Evolutionary conservation across 2,888 invertebrate genomes (phyloP), one percentile per base, ranked within the genome.

Genomic region (Cistogaster globosa): DNA sequence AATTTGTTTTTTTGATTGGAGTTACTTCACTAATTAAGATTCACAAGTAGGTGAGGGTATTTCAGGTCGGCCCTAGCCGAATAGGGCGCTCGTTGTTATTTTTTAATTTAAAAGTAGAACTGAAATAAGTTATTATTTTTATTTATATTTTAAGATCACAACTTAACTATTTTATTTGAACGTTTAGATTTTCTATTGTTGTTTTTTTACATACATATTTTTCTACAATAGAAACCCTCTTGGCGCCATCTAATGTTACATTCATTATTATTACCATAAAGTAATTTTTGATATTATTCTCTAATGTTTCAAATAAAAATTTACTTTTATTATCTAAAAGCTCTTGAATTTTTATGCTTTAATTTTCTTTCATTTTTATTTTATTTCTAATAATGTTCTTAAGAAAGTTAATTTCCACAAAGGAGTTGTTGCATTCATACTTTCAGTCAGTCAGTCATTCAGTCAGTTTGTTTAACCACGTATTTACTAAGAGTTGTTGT

Each of bases 261-360:
- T 20, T 45, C 36, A 8, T 62, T 69, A 36, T 55, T 48, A 78
- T 78, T 62, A 53, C 55, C 68, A 68, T 75, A 69, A 58, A 81
- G 77, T 81, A 74, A 74, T 84, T 84, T 81, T 20, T 42, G 77
- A 77, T 84, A 84, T 81, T 69, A 81, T 84, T 69, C 81, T 72
- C 67, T 81, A 84, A 78, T 84, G 81, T 55, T 69, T 63, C 69
- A 14, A 72, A 84, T 84, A 81, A 84, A 84, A 81, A 32, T 84
- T 81, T 78, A 78, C 36, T 84, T 81, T 84, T 84, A 84, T 84
- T 81, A 58, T 53, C 20, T 45, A n/a, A 72, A n/a, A 62, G 20
- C 18, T 26, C 63, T 63, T 68, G 63, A 63, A 51, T 48, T 72
- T 84, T 77, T 72, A 84, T 74, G 62, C 45, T 22, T 45, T 81